phyloP scores from a whole-genome alignment of 2,797 vertebrate genomes.

The Prunella strophiata region DNA sequence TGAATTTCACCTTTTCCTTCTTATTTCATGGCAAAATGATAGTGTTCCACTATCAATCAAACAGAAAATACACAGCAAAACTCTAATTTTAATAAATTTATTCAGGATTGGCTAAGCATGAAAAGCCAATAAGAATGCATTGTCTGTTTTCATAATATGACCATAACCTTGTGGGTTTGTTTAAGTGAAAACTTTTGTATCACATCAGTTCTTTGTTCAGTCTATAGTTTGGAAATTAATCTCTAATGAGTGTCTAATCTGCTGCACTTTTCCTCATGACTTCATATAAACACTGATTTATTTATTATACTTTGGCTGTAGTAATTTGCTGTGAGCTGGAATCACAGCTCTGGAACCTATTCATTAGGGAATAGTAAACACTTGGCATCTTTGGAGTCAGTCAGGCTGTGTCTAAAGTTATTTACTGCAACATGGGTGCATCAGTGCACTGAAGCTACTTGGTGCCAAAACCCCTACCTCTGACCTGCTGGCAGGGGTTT shows the following conservation, averaged over 20 bases:
- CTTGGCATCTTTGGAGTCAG: not conserved
- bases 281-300: not conserved
- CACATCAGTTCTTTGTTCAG: not conserved
- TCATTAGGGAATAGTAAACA: not conserved
- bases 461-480: not conserved
- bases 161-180: not conserved
- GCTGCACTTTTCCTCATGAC: not conserved
- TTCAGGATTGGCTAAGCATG: not conserved
- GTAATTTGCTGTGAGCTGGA: not conserved
- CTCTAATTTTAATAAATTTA: not conserved
- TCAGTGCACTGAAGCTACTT: not conserved
- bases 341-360: not conserved
- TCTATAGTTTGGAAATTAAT: not conserved
- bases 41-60: not conserved
- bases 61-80: not conserved
- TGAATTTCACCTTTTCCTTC: not conserved
- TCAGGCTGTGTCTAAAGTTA: not conserved
- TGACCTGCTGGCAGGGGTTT: not conserved
- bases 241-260: not conserved
- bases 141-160: not conserved
- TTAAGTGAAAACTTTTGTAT: not conserved
- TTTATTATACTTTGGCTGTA: slow-evolving; percentile 8
- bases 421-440: not conserved
- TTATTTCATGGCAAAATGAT: not conserved
- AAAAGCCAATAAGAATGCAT: not conserved